Evolutionary conservation across 37 sponge, comb jelly and placozoan species (phyloP), one percentile per base, ranked within the genome.

Genomic region (Halisarca cf. caerulea): DNA sequence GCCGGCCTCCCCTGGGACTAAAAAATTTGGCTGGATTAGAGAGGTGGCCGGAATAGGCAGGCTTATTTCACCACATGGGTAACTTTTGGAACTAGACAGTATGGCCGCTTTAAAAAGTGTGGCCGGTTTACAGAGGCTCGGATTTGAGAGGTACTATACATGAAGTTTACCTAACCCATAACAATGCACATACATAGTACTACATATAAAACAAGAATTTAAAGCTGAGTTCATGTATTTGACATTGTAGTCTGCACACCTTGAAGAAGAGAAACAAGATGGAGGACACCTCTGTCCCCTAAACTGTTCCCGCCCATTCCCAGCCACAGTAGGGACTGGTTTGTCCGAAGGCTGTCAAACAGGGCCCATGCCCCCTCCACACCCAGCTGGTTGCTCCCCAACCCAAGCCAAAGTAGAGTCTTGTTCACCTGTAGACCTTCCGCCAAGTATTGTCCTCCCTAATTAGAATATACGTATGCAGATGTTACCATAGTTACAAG

Each of bases 351-450:
- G 23, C 89, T 64, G 41, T 86, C 86, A 35, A 85, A 69, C 80
- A 96, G 84, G 36, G 91, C 92, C 93, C 94, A 91, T 17, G 90
- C 91, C 21, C 96, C 96, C 78, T 89, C 91, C 23, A 85, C 88
- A 0, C 90, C 96, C 6, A 96, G 33, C 34, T 47, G 21, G 82
- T 96, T 96, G 44, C 87, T 82, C 8, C 96, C 96, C 72, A 96
- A 87, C 3, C 94, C 91, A 1, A 96, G 66, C 96, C 96, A 96
- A 40, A 88, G 81, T 58, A 96, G 82, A 2, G 84, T 58, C 45
- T 60, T 70, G 77, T 92, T 92, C 0, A 66, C 73, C 79, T 86
- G 88, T 2, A 94, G 80, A 20, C 95, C 95, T 28, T 91, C 89
- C 43, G 92, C 95, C 30, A 94, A 45, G 51, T 80, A 79, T 71